These are phyloP conservation scores for Aleiodes alternator DNA, from an alignment of 2,888 invertebrate species.

Conservation along the genomic window DNA sequence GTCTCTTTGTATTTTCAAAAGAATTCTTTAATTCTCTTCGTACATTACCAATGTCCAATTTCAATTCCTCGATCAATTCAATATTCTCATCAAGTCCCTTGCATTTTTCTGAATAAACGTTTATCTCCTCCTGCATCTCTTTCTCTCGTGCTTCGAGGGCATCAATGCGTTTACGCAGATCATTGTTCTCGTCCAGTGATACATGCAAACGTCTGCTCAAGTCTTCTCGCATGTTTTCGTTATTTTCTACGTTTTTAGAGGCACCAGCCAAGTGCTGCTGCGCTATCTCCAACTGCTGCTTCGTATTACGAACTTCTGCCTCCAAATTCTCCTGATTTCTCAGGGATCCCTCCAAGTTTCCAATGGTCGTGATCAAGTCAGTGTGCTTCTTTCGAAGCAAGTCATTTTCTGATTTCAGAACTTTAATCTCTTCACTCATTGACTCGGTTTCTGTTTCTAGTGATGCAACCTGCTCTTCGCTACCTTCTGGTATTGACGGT, in stretches of 20 bases:
- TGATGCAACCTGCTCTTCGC: conserved; percentile 69
- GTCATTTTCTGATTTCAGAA: conserved; percentile 72
- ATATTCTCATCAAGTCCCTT: conserved; percentile 63
- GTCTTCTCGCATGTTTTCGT: conserved; percentile 62
- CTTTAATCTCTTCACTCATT: conserved; percentile 74
- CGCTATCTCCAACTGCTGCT: conserved; percentile 76
- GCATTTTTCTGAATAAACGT: conserved; percentile 60
- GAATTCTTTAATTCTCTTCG: conserved; percentile 71
- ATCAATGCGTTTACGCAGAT: conserved; percentile 73
- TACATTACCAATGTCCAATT: conserved; percentile 65
- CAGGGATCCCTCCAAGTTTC: conserved; percentile 73
- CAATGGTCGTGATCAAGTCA: conserved; percentile 60
- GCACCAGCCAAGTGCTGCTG: conserved; percentile 75
- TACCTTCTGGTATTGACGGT: conserved; percentile 72
- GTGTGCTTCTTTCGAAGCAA: conserved; percentile 60
- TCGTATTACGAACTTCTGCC: conserved; percentile 77
- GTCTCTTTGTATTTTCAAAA: conserved; percentile 70
- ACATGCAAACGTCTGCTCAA: conserved; percentile 58
- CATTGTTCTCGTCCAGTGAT: conserved; percentile 66
- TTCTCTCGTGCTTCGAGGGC: conserved; percentile 65
- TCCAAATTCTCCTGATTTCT: conserved; percentile 78
- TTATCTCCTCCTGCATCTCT: conserved; percentile 62
- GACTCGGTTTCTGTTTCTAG: conserved; percentile 72
- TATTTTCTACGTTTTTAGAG: conserved; percentile 61
- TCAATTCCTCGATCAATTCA: conserved; percentile 62